A percentile compares a stretch with the other conserved stretches of the same genome.
phyloP scores from a whole-genome alignment of 2,797 vertebrate species.

The Darevskia nairensis region DNA sequence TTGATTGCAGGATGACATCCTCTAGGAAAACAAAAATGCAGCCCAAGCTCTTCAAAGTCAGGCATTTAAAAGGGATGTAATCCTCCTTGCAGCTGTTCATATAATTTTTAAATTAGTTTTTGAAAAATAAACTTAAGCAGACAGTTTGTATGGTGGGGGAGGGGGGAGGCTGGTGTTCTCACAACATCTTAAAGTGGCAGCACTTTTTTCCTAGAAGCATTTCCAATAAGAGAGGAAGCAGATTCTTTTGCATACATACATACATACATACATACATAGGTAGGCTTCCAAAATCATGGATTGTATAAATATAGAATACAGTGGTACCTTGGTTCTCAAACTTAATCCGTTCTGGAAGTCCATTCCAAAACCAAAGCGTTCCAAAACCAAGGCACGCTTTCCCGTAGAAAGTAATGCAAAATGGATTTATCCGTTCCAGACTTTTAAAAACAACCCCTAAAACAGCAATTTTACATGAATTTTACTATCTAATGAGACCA shows the following conservation, averaged over 20 bases:
- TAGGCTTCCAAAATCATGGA: background rate
- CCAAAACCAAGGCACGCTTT: no score
- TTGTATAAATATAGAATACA: background rate
- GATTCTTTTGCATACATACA: background rate
- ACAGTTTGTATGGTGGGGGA: constrained; percentile 28
- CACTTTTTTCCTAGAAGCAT: background rate
- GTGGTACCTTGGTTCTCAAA: no score
- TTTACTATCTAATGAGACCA: no score
- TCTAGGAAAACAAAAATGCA: constrained; percentile 25
- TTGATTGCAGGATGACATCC: constrained; percentile 36
- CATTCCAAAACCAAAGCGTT: no score
- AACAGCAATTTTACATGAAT: no score
- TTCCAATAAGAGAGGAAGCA: background rate
- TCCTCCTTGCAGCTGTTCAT: constrained; percentile 30
- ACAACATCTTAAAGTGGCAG: constrained; percentile 5
- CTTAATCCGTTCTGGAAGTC: no score
- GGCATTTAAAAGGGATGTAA: constrained; percentile 19
- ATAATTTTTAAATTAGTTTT: constrained; percentile 45
- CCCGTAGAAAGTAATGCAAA: no score
- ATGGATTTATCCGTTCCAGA: no score
- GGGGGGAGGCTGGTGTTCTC: constrained; percentile 14
- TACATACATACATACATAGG: background rate
- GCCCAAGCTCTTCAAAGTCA: constrained; percentile 26
- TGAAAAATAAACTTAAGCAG: constrained; percentile 42
- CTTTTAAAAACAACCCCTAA: no score